phyloP scores from a whole-genome alignment of 2,113 vertebrate species.

The Lycaon pictus region DNA sequence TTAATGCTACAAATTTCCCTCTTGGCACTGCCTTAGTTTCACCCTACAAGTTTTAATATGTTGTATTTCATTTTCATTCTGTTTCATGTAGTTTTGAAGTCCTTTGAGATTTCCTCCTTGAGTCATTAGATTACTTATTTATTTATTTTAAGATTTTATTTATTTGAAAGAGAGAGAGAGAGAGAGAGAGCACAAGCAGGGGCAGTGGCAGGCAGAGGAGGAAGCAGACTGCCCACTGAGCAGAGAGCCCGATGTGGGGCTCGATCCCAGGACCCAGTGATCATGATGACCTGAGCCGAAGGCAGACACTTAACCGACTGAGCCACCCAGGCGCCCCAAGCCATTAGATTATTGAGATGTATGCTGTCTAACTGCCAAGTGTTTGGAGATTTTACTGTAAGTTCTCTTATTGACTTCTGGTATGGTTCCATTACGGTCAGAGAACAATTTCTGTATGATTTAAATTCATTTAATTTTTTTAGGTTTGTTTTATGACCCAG shows the following conservation, averaged over 20 bases:
- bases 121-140: not conserved
- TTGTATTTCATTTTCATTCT: not conserved
- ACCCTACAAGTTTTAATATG: not conserved
- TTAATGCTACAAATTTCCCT: not conserved
- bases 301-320: no score
- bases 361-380: not conserved
- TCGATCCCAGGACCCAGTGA: no score
- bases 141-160: no score
- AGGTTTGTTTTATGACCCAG: not conserved
- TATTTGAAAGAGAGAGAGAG: no score
- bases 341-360: not conserved
- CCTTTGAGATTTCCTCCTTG: not conserved
- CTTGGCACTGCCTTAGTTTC: not conserved
- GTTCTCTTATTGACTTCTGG: not conserved
- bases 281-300: no score
- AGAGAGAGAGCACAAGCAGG: no score
- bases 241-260: no score
- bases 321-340: no score
- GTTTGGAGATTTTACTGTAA: not conserved
- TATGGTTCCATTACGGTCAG: not conserved
- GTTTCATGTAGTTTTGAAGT: not conserved
- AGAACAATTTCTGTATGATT: not conserved
- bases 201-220: no score
- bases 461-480: not conserved
- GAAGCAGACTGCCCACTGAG: no score